Percentiles rank a stretch among this genome's conserved stretches.
These are phyloP conservation scores for Atractosteus spatula DNA, from an alignment of 2,113 vertebrate genomes.

Conservation along the genomic window DNA sequence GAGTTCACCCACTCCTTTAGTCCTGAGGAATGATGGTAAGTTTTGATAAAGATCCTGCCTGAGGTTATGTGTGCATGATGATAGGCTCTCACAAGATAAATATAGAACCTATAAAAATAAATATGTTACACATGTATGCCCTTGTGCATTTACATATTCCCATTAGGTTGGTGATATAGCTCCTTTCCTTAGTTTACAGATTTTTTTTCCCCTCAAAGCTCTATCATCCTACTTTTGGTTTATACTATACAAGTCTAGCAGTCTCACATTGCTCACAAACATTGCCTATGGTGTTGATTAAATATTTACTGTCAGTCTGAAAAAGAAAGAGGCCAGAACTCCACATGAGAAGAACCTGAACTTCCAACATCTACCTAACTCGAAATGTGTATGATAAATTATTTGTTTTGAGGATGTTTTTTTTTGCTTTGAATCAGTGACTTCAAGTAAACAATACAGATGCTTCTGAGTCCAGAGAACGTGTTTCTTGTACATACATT, in stretches of 20 bases:
- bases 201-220: no score
- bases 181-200: no score
- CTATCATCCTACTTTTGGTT: no score
- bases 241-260: background rate
- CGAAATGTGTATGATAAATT: slow-evolving; percentile 49
- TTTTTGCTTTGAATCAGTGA: slow-evolving; percentile 29
- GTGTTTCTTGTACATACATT: slow-evolving; percentile 40
- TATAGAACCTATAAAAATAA: no score
- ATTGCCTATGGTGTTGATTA: slow-evolving; percentile 35
- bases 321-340: slow-evolving; percentile 43
- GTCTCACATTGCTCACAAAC: slow-evolving; percentile 32
- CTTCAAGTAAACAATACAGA: slow-evolving; percentile 17
- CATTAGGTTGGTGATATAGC: no score
- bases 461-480: slow-evolving; percentile 33
- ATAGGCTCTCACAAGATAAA: no score
- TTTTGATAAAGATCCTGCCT: background rate
- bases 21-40: slow-evolving; percentile 87
- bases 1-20: slow-evolving; percentile 84
- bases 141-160: no score
- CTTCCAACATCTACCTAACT: slow-evolving; percentile 31
- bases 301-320: slow-evolving; percentile 48
- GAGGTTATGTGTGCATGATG: no score
- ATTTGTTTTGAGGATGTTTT: slow-evolving; percentile 41
- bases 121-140: no score
- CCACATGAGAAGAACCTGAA: slow-evolving; percentile 48